A percentile compares a stretch with the other conserved stretches of the same genome.
Conservation (phyloP, 2,797 vertebrate species). For the Xenops minutus region DNA sequence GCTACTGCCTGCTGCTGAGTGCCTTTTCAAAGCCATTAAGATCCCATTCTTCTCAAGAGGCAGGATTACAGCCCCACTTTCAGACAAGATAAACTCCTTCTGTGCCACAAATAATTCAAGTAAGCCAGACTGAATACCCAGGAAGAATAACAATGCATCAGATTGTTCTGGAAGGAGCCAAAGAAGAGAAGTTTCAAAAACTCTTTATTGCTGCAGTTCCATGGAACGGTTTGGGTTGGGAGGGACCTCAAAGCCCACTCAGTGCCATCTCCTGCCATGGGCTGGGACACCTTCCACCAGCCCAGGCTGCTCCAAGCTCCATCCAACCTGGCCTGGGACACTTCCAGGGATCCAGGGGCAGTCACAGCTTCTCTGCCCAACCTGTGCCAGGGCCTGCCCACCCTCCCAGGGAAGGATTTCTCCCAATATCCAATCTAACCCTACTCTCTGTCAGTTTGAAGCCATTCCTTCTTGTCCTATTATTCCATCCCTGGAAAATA, state of each 20-base stretch:
- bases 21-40: not conserved
- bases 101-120: not conserved
- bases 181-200: not conserved
- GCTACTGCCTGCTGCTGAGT: not conserved
- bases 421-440: accelerated
- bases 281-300: not conserved
- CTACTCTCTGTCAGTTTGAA: accelerated
- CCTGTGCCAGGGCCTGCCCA: not conserved
- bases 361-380: not conserved
- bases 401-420: not conserved
- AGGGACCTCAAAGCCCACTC: not conserved
- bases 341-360: not conserved
- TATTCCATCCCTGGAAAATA: not conserved
- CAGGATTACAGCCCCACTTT: not conserved
- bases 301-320: not conserved
- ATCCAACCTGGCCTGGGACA: not conserved
- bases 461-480: not conserved
- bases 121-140: not conserved
- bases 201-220: not conserved
- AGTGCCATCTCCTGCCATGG: not conserved
- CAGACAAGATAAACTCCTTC: not conserved
- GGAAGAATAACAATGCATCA: not conserved
- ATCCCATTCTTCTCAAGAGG: not conserved
- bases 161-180: not conserved
- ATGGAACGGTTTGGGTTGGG: not conserved